Evolutionary conservation across 1,140 invertebrate species (phyloP).

Genomic region (Metaphire vulgaris): DNA sequence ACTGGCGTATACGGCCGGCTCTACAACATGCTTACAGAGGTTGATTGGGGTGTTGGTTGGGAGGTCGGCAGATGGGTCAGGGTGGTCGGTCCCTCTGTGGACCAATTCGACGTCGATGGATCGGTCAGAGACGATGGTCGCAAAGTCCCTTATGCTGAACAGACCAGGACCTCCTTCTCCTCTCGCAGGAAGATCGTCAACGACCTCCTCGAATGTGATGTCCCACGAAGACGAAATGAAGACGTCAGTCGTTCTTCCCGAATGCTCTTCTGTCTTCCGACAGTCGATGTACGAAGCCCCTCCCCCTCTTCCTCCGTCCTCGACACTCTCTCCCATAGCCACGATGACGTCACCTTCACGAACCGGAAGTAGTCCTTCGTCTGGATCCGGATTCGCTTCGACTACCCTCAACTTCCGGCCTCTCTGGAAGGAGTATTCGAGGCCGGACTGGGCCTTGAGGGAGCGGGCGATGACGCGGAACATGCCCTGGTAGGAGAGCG

Average conservation of each 20-base stretch:
- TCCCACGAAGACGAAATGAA: neutral
- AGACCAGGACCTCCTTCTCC: neutral
- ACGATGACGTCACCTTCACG: neutral
- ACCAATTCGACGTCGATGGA: neutral
- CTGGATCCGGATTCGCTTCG: neutral
- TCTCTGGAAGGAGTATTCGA: neutral
- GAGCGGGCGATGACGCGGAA: neutral
- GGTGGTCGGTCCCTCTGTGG: neutral
- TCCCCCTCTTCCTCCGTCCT: neutral
- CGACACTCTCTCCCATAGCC: neutral
- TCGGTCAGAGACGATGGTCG: neutral
- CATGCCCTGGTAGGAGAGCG: neutral
- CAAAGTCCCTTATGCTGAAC: neutral
- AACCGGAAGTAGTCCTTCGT: neutral
- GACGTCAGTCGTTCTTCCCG: neutral
- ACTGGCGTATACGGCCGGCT: neutral
- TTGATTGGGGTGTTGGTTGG: neutral
- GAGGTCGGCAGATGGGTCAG: neutral
- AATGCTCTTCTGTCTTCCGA: neutral
- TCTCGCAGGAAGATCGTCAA: neutral
- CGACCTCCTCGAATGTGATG: neutral
- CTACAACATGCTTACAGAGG: neutral
- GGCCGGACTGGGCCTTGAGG: neutral
- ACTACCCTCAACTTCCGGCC: neutral
- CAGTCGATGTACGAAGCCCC: neutral